Evolutionary conservation across 2,113 vertebrate genomes (phyloP), one percentile per base, ranked within the genome.

Genomic region (Alces alces): DNA sequence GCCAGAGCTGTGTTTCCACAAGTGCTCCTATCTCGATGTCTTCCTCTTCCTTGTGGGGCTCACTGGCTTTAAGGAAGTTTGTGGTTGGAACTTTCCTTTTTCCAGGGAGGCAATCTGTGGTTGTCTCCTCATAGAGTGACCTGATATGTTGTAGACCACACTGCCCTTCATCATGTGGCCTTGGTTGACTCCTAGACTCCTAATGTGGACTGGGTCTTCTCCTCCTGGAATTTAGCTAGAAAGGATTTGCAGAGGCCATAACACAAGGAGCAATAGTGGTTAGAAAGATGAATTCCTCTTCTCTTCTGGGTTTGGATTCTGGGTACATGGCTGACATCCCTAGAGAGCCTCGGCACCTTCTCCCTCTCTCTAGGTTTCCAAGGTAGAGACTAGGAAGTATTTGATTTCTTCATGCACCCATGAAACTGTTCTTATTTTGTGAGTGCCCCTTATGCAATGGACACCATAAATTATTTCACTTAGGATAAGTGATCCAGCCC

Each of bases 21-120:
- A 25, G 45, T 60, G 52, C 33, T 73, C 82, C 93, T 88, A 47
- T 25, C 52, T 96, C 7, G 1, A 92, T 96, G 84, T 80, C 80
- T 87, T 90, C 76, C 39, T 97, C 64, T 95, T 95, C 39, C 76
- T 92, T 73, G 58, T 76, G 60, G 66, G 76, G 36, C 66, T 79
- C 55, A 36, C 7, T 86, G 43, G 13, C 43, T 97, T 96, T 82
- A 86, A 76, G 83, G 70, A 93, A 60, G 33, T 61, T 96, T 96
- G 66, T 79, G 50, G 28, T 89, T 6, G 6, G 30, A 58, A 87
- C 2, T 14, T 94, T 36, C 27, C 11, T 84, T 15, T 61, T 60
- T 70, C 23, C 0, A 17, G 6, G 64, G 47, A 79, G 23, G 39
- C 43, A 93, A 85, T 47, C 27, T 60, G 4, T 94, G 52, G 5